These are phyloP conservation scores for Leptobrachium leishanense DNA, from an alignment of 2,113 vertebrate species.

Conservation along the genomic window DNA sequence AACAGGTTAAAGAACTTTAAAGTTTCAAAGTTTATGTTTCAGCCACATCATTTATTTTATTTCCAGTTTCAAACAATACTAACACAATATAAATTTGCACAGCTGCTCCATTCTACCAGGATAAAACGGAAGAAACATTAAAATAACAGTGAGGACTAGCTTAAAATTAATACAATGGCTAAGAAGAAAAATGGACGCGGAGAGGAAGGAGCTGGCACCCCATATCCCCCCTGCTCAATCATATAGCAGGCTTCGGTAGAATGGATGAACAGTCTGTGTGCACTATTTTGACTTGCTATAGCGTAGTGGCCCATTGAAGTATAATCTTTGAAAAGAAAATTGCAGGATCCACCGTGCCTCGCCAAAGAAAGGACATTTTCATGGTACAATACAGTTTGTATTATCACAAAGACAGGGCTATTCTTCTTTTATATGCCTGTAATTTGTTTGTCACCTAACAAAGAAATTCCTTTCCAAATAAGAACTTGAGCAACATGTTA, in stretches of 20 bases:
- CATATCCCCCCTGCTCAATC: background rate
- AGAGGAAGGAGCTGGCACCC: no score
- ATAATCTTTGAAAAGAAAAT: slow-evolving; percentile 41
- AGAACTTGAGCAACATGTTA: slow-evolving; percentile 32
- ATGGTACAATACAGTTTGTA: slow-evolving; percentile 44
- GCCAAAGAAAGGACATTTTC: slow-evolving; percentile 38
- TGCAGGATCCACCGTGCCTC: slow-evolving; percentile 35
- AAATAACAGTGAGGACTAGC: no score
- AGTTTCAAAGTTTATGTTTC: no score
- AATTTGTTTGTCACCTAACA: slow-evolving; percentile 48
- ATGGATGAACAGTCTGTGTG: slow-evolving; percentile 19
- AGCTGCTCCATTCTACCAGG: background rate
- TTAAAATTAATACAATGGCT: no score
- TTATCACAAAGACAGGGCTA: slow-evolving; percentile 33
- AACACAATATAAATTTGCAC: background rate
- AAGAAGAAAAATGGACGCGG: no score
- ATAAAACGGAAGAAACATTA: background rate
- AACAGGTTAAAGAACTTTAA: no score
- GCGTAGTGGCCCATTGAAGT: slow-evolving; percentile 28
- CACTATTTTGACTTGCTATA: slow-evolving; percentile 36
- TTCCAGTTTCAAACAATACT: no score
- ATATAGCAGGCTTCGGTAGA: background rate
- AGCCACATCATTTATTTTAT: no score
- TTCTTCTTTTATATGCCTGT: slow-evolving; percentile 41
- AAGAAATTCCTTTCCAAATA: slow-evolving; percentile 38